phyloP scores from a whole-genome alignment of 2,797 vertebrate species.

The Mus spretus region DNA sequence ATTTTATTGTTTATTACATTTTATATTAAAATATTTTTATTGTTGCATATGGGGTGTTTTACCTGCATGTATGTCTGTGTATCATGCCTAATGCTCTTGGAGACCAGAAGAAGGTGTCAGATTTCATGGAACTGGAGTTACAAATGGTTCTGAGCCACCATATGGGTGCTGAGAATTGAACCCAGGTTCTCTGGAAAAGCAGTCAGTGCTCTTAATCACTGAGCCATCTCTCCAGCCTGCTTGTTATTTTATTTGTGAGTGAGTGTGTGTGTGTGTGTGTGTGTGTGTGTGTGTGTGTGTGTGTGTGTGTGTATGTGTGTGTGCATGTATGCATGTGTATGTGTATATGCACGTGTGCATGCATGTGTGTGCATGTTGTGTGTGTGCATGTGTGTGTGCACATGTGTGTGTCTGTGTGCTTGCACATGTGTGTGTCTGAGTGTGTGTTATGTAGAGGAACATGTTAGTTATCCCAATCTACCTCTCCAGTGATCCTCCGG shows the following conservation, averaged over 20 bases:
- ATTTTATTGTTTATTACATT: not conserved
- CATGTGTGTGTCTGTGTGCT: too few relatives aligned
- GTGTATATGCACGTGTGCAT: not conserved
- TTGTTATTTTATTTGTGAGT: not conserved
- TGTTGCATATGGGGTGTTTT: not conserved
- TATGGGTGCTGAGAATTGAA: not conserved
- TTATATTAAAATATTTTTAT: not conserved
- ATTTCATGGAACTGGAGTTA: not conserved
- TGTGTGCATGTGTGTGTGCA: not conserved
- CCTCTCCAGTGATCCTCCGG: not conserved
- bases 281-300: too few relatives aligned
- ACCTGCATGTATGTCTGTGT: not conserved
- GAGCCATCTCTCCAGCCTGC: not conserved
- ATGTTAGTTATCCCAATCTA: too few relatives aligned
- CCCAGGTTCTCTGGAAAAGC: not conserved
- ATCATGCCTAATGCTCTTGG: not conserved
- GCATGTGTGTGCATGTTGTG: not conserved
- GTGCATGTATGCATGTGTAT: too few relatives aligned
- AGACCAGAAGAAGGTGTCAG: not conserved
- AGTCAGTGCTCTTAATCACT: not conserved
- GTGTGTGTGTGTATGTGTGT: not conserved
- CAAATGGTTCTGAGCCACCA: not conserved
- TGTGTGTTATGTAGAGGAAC: not conserved
- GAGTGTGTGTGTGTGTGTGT: too few relatives aligned
- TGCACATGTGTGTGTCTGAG: rapidly evolving